These are phyloP conservation scores for Polypedilum pembai DNA, from an alignment of 1,140 invertebrate species.

Conservation along the genomic window DNA sequence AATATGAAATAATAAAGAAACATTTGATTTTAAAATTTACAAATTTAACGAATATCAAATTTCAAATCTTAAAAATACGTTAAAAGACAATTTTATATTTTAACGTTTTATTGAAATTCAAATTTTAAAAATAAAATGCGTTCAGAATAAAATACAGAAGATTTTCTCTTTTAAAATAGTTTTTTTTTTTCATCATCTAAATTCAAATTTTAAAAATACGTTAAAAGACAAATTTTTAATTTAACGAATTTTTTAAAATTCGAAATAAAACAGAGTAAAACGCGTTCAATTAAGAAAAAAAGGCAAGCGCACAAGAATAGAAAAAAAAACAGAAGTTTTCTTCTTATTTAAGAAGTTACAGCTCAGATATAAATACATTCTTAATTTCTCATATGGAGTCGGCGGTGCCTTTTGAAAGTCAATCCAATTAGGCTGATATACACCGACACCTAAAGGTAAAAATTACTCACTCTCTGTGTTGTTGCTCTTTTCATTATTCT, in stretches of 20 bases:
- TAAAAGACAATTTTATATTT: too few relatives aligned
- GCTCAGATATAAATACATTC: constrained; percentile 27
- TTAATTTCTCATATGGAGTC: background rate
- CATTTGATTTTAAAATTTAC: too few relatives aligned
- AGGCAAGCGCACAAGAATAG: background rate
- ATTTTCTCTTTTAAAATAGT: too few relatives aligned
- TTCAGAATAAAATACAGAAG: too few relatives aligned
- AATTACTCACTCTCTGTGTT: background rate
- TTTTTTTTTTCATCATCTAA: too few relatives aligned
- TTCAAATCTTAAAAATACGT: too few relatives aligned
- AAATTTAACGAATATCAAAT: too few relatives aligned
- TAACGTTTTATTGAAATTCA: too few relatives aligned
- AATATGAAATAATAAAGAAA: too few relatives aligned
- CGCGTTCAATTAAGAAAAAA: background rate
- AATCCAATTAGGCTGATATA: constrained; percentile 28
- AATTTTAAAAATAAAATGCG: too few relatives aligned
- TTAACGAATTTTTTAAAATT: background rate
- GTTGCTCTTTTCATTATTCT: background rate
- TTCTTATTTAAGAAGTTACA: constrained; percentile 24
- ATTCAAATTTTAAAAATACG: too few relatives aligned
- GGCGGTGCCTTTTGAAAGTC: constrained; percentile 18
- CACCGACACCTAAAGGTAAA: constrained; percentile 21
- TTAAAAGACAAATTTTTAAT: too few relatives aligned
- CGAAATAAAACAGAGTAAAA: background rate
- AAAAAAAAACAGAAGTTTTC: constrained; percentile 24